A percentile compares a stretch with the other conserved stretches of the same genome.
Conservation (phyloP, 2,113 vertebrate genomes). For the Gracilinanus agilis region DNA sequence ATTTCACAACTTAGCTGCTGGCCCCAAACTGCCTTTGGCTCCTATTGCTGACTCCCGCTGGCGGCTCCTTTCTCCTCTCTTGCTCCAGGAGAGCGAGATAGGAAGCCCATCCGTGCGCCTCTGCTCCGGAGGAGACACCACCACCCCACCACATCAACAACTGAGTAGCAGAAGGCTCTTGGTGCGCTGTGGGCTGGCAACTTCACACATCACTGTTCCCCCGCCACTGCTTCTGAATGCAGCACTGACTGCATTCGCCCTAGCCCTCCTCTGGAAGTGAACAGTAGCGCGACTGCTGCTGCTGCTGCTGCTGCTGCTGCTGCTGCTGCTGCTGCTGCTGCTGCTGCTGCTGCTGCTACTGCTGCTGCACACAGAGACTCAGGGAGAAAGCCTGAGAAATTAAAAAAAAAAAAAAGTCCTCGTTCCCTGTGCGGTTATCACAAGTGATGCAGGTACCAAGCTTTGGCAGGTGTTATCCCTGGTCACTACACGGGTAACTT, state of each 20-base stretch:
- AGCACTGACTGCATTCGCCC: slow-evolving; percentile 72
- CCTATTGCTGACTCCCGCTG: slow-evolving; percentile 77
- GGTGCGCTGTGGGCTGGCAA: slow-evolving; percentile 66
- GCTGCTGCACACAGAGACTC: slow-evolving; percentile 56
- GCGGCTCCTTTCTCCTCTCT: slow-evolving; percentile 76
- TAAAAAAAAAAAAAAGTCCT: slow-evolving; percentile 36
- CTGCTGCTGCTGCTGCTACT: slow-evolving; percentile 44
- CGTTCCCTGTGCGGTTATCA: slow-evolving; percentile 25
- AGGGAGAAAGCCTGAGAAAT: slow-evolving; percentile 30
- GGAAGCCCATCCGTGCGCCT: slow-evolving; percentile 55
- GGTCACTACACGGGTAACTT: slow-evolving; percentile 61
- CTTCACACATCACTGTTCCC: slow-evolving; percentile 73
- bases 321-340: slow-evolving; percentile 64
- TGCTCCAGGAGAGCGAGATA: slow-evolving; percentile 60
- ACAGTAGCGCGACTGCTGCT: slow-evolving; percentile 33
- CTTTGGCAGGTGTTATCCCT: slow-evolving; percentile 77
- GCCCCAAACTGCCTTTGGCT: slow-evolving; percentile 75
- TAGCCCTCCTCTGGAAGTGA: slow-evolving; percentile 64
- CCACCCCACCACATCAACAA: slow-evolving; percentile 60
- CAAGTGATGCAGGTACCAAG: slow-evolving; percentile 46
- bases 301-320: slow-evolving; percentile 54
- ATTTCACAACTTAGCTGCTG: slow-evolving; percentile 81
- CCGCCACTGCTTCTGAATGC: slow-evolving; percentile 76
- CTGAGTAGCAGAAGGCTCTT: slow-evolving; percentile 52
- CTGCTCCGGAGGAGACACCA: slow-evolving; percentile 34